Evolutionary conservation across 2,113 vertebrate genomes (phyloP).

Genomic region (Pluvianellus socialis): DNA sequence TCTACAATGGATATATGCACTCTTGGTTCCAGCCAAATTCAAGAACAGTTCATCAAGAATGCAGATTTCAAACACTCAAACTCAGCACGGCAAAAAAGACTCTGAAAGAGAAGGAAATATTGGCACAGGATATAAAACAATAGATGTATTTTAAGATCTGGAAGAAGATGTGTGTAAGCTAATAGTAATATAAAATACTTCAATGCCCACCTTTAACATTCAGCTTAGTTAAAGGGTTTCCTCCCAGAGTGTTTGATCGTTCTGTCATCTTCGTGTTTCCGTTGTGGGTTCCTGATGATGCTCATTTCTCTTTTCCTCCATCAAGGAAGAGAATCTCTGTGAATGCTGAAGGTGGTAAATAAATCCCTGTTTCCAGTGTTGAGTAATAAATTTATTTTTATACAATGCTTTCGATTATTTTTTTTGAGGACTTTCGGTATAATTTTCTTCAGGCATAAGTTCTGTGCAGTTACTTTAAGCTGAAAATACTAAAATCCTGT

Average conservation of each 20-base stretch:
- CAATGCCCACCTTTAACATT: not conserved
- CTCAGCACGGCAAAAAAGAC: constrained; percentile 25
- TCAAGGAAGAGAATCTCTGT: not conserved
- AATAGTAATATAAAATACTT: not conserved
- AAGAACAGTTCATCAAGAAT: not conserved
- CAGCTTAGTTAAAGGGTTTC: not conserved
- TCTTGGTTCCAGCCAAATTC: constrained; percentile 68
- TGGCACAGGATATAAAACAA: constrained; percentile 25
- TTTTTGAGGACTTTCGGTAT: not conserved
- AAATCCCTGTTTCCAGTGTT: not conserved
- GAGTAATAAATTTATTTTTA: constrained; percentile 59
- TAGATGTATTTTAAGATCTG: not conserved
- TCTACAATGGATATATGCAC: constrained; percentile 96
- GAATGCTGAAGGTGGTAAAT: not conserved
- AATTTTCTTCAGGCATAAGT: not conserved
- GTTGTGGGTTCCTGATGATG: not conserved
- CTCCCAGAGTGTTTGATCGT: not conserved
- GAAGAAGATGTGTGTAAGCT: not conserved
- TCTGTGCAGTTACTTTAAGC: not conserved
- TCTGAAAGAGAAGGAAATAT: not conserved
- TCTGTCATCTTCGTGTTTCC: not conserved
- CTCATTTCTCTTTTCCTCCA: not conserved
- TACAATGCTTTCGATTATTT: not conserved
- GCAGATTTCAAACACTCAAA: constrained; percentile 82
- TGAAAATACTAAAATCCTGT: not conserved